A percentile compares a stretch with the other conserved stretches of the same genome.
These are phyloP conservation scores for Champsocephalus esox DNA, from an alignment of 2,797 vertebrate genomes.

Conservation along the genomic window DNA sequence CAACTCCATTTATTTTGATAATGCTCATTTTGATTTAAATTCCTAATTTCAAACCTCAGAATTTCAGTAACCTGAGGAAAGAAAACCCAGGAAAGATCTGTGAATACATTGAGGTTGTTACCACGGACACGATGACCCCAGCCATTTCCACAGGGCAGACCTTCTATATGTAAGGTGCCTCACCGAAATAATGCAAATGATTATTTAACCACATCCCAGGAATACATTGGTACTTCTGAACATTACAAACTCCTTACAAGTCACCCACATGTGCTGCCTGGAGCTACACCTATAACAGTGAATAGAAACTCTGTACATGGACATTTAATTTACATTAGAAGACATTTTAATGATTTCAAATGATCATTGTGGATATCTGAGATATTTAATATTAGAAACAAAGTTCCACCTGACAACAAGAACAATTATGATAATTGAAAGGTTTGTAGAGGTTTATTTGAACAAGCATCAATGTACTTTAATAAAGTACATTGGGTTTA, in stretches of 20 bases:
- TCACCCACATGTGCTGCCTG: constrained; percentile 15
- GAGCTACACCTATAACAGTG: constrained; percentile 26
- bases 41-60: too few species aligned
- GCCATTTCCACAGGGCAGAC: constrained; percentile 39
- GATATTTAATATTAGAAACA: constrained; percentile 4
- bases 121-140: constrained; percentile 25
- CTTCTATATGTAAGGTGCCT: constrained; percentile 35
- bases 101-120: constrained; percentile 34
- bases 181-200: neutral
- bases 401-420: neutral
- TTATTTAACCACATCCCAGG: neutral
- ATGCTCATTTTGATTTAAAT: too few species aligned
- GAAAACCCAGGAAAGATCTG: too few species aligned
- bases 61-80: too few species aligned
- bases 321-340: constrained; percentile 45
- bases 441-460: neutral
- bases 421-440: neutral
- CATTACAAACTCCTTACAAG: constrained; percentile 19
- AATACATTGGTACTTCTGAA: constrained; percentile 7
- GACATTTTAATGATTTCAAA: neutral
- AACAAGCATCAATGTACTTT: neutral
- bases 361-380: neutral
- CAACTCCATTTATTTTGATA: too few species aligned
- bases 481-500: neutral
- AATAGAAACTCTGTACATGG: constrained; percentile 21